These are phyloP conservation scores for Fregetta grallaria DNA, from an alignment of 2,113 vertebrate species.

Conservation along the genomic window DNA sequence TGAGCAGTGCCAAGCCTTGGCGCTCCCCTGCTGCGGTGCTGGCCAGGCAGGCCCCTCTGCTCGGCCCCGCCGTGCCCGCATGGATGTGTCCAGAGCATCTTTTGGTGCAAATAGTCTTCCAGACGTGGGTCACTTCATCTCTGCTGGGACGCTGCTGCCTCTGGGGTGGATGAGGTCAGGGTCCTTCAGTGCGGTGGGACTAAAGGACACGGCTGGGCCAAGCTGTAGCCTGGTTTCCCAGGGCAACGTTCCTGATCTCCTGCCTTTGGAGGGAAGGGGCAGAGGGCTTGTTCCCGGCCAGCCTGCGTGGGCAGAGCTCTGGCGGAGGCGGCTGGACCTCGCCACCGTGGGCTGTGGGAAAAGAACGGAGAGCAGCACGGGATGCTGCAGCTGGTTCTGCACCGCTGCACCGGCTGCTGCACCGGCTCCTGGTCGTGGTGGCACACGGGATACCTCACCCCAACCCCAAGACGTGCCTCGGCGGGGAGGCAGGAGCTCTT, in stretches of 20 bases:
- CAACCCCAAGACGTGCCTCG: neutral
- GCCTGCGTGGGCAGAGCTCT: neutral
- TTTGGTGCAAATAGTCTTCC: neutral
- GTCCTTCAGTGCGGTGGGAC: rapidly evolving
- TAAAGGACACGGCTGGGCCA: neutral
- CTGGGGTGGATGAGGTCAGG: neutral
- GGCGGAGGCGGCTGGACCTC: neutral
- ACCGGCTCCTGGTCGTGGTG: neutral
- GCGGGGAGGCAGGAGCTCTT: neutral
- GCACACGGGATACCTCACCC: neutral
- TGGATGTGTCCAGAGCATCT: neutral
- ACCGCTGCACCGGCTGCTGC: rapidly evolving
- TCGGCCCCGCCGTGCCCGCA: neutral
- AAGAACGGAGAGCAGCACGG: neutral
- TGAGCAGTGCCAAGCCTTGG: neutral
- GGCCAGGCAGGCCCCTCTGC: neutral
- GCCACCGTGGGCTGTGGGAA: neutral
- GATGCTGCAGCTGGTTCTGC: neutral
- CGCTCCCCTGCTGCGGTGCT: neutral
- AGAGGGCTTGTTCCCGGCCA: neutral
- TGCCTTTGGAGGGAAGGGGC: neutral
- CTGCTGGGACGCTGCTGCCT: neutral
- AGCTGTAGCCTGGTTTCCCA: neutral
- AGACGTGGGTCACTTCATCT: neutral
- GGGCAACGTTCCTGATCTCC: neutral